Evolutionary conservation across 53 echinoderm and acorn worm genomes (phyloP), one percentile per base, ranked within the genome.

Genomic region (Patiria pectinifera): DNA sequence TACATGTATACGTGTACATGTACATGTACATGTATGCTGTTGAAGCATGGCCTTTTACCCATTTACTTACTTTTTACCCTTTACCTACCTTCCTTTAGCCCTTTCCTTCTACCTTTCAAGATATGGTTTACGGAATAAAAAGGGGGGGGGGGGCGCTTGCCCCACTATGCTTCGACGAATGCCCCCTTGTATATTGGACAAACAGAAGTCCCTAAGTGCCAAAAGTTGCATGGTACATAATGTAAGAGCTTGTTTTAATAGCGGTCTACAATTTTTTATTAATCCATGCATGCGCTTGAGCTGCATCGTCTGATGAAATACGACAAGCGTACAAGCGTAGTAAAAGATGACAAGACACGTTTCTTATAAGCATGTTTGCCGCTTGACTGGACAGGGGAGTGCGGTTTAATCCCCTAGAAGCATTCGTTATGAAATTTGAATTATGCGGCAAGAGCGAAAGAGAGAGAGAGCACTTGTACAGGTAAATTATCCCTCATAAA

Each of bases 361-460:
- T 63, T 84, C 35, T 35, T 13, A 12, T 10, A 82, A 82, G 82
- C 82, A 19, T 58, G 44, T 82, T 82, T 82, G 58, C 59, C 24
- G 25, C 82, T 22, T 59, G 58, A 59, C 82, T 82, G 82, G 82
- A 53, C 4, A 59, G 14, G 79, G 24, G 14, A 59, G 59, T 15
- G n/a, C 4, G 59, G n/a, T 59, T 59, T 82, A 59, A 82, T 59
- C 59, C 82, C 58, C 45, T 44, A 59, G 59, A 22, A 15, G 82
- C 59, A 82, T 22, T 24, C 23, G 45, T 22, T 24, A 74, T n/a
- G n/a, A 24, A 23, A 74, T 9, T 23, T 23, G 24, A 4, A 69
- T n/a, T n/a, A 69, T 6, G 4, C 21, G 69, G 16, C 69, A 69
- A 69, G 69, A 21, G 21, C 3, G 1, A 69, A 4, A 18, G 21